A percentile compares a stretch with the other conserved stretches of the same genome.
Evolutionary conservation across 2,797 vertebrate species (phyloP).

Genomic region (Cygnus olor): DNA sequence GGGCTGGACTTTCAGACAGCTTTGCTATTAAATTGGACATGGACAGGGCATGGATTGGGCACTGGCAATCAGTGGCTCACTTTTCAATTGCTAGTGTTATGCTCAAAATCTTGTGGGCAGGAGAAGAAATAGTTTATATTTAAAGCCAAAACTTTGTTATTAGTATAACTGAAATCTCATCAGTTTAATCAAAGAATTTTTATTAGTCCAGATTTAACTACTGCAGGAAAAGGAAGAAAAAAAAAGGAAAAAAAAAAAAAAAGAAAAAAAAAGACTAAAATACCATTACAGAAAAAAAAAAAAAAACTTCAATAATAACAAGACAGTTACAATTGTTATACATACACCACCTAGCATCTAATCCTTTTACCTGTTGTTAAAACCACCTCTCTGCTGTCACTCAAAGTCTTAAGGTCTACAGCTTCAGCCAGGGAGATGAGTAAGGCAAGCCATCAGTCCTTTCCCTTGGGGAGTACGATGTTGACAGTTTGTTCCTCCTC

Average conservation of each 20-base stretch:
- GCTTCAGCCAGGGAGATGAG: not conserved
- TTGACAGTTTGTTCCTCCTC: not conserved
- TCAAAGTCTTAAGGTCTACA: not conserved
- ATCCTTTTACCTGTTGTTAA: not conserved
- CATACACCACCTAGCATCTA: not conserved
- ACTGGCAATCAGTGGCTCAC: not conserved
- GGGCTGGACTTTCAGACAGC: not conserved
- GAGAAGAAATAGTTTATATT: not conserved
- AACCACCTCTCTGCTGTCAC: not conserved
- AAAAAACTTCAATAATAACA: not conserved
- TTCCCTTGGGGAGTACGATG: not conserved
- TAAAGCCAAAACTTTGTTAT: not conserved
- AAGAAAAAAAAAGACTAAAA: not conserved
- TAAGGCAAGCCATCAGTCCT: not conserved
- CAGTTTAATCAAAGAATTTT: not conserved
- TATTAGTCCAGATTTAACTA: not conserved
- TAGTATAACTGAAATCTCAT: not conserved
- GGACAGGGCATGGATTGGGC: not conserved
- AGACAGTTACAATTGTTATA: not conserved
- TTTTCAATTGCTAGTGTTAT: not conserved
- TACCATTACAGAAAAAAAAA: not conserved
- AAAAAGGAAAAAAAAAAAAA: not conserved
- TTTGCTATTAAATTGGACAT: not conserved
- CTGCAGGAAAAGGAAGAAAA: not conserved
- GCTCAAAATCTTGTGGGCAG: not conserved